phyloP scores from a whole-genome alignment of 1,140 invertebrate genomes.

The Caenorhabditis elegans region WBcel235 BX284605.5:8230001-8230500 shows the following conservation, averaged over 20 bases:
- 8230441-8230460: constrained; percentile 72
- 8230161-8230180: constrained; percentile 80
- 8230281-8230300: too few relatives aligned
- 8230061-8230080: constrained; percentile 87
- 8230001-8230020: constrained; percentile 95
- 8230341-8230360: constrained; percentile 81
- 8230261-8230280: constrained; percentile 40
- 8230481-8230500: constrained; percentile 72
- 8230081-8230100: not conserved
- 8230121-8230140: constrained; percentile 92
- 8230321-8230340: constrained; percentile 67
- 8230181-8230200: not conserved
- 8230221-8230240: constrained; percentile 95
- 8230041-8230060: constrained; percentile 94
- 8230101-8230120: constrained; percentile 63
- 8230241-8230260: constrained; percentile 85
- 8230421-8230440: constrained; percentile 66
- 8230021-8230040: constrained; percentile 97
- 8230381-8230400: not conserved
- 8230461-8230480: constrained; percentile 88
- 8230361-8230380: constrained; percentile 75
- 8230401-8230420: not conserved
- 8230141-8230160: constrained; percentile 86
- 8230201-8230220: constrained; percentile 74
- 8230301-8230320: not conserved